Conservation (phyloP, 2,888 invertebrate genomes). For the Julus scanicus region DNA sequence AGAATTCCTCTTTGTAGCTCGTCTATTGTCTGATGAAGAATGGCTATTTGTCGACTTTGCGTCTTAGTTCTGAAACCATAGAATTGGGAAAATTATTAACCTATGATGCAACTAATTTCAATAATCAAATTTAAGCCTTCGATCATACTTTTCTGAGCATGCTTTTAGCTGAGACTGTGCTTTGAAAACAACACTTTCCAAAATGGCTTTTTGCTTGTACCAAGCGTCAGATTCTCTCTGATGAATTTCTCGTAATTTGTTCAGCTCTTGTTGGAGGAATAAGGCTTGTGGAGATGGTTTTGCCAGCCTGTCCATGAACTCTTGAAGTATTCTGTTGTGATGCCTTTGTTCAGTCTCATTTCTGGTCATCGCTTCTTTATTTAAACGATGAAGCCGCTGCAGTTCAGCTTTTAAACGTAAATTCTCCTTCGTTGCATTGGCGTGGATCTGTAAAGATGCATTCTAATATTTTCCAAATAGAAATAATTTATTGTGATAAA, state of each 20-base stretch:
- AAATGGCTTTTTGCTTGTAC: conserved; percentile 31
- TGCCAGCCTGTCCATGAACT: background rate
- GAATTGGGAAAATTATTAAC: background rate
- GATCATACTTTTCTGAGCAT: background rate
- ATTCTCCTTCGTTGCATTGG: background rate
- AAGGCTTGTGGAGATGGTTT: background rate
- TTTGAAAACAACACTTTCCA: background rate
- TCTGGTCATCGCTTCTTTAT: background rate
- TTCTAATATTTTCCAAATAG: background rate
- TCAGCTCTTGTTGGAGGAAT: background rate
- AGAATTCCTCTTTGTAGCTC: background rate
- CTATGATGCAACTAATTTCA: background rate
- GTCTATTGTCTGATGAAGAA: background rate
- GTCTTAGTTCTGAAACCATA: background rate
- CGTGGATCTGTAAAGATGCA: background rate
- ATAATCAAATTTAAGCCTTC: background rate
- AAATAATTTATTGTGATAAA: background rate
- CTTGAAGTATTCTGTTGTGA: background rate
- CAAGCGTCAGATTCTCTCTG: background rate
- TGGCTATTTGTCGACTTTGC: background rate
- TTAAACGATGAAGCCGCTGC: background rate
- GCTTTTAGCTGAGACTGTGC: background rate
- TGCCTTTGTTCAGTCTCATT: background rate
- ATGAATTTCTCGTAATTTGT: background rate
- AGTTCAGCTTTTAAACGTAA: background rate